These are phyloP conservation scores for Tangara arthus DNA, from an alignment of 2,797 vertebrate species.

Conservation along the genomic window DNA sequence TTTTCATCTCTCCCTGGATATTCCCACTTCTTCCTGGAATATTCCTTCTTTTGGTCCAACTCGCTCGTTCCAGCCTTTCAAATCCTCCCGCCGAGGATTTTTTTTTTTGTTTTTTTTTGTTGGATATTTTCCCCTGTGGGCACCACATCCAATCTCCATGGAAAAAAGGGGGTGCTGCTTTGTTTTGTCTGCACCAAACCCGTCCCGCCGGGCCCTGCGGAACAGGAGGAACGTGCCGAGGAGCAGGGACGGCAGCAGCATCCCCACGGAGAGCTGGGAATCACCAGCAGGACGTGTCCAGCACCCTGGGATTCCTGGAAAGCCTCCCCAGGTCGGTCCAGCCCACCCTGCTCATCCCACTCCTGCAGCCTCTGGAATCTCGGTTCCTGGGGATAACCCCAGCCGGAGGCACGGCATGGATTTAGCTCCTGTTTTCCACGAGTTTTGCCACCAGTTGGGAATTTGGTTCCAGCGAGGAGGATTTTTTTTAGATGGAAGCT, in stretches of 20 bases:
- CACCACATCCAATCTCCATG: background rate
- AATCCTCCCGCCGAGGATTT: background rate
- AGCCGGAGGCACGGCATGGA: rapidly evolving
- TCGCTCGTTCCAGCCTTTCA: rapidly evolving
- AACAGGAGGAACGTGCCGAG: background rate
- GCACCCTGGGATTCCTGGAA: background rate
- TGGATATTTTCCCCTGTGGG: background rate
- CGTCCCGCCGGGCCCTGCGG: background rate
- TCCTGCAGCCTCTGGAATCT: background rate
- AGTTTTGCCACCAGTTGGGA: background rate
- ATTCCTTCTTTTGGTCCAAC: background rate
- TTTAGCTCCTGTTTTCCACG: background rate
- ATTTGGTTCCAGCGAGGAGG: background rate
- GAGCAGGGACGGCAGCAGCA: background rate
- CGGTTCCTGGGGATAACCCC: background rate
- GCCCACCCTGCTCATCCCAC: background rate
- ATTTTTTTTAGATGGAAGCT: background rate
- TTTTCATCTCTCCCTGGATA: background rate
- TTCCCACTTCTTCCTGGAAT: background rate
- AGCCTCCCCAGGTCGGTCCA: rapidly evolving
- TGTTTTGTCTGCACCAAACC: background rate
- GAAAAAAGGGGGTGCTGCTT: background rate
- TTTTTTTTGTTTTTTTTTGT: too few species aligned
- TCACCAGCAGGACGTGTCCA: rapidly evolving
- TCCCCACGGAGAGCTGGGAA: rapidly evolving